Base-by-base conservation (phyloP, 2,888 invertebrate species). In the Aleiodes testaceus region DNA sequence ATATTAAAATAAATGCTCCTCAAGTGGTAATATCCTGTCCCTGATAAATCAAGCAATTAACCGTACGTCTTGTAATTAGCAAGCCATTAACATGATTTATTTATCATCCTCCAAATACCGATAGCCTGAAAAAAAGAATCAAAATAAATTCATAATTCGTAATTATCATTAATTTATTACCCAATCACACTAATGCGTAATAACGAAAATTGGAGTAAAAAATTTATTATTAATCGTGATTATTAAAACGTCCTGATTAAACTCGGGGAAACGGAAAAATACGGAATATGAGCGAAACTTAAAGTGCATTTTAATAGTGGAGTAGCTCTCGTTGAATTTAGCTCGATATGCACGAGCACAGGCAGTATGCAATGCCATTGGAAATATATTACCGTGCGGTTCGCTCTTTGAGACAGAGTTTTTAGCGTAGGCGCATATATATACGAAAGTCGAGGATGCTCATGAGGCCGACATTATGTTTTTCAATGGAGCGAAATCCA, bases 71-170 rank as follows among this genome's bases (percentile, higher is more conserved):
- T 75, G 79, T 80, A 80, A 84, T 83, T 83, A 82, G 78, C 77
- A 66, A 78, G 72, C 79, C 77, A 82, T 83, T 82, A 84, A 80
- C 78, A 79, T 78, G 69, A 75, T 75, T 80, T 80, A 82, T 82
- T 82, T 80, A 84, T 82, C 72, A 77, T 72, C 52, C 45, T 20
- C n/a, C n/a, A n/a, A n/a, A n/a, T n/a, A n/a, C n/a, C n/a, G n/a
- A n/a, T n/a, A n/a, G n/a, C n/a, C n/a, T n/a, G n/a, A n/a, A n/a
- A n/a, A n/a, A n/a, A n/a, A n/a, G n/a, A 47, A 16, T 47, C 63
- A 26, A 12, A 18, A 44, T 20, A 22, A 3, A 45, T 18, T 59
- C 14, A 42, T 42, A 59, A 59, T 42, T 12, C 18, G 16, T 36
- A 16, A 14, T 14, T 16, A 59, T 42, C 36, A 59, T 59, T 59